Percentiles rank a stretch among this genome's conserved stretches.
phyloP scores from a whole-genome alignment of 2,888 invertebrate genomes.

The Schrankia costaestrigalis region DNA sequence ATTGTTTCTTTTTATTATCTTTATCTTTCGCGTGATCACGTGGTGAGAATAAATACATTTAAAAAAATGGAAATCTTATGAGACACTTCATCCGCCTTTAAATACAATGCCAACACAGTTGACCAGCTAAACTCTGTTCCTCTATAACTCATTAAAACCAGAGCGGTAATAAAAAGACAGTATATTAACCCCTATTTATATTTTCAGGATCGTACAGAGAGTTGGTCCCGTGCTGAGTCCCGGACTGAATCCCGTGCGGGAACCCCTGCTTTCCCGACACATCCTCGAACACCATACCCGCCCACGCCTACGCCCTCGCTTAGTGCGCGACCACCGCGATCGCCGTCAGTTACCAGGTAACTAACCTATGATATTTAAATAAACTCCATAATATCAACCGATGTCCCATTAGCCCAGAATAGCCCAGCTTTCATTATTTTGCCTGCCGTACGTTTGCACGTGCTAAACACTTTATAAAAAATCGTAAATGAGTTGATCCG shows the following conservation, averaged over 20 bases:
- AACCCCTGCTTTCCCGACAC: conserved; percentile 96
- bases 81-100: too few species aligned
- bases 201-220: conserved; percentile 82
- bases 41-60: too few species aligned
- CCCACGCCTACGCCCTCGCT: conserved; percentile 87
- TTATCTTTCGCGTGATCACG: too few species aligned
- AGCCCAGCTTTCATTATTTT: neutral
- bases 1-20: too few species aligned
- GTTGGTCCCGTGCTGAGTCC: conserved; percentile 67
- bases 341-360: conserved; percentile 82
- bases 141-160: too few species aligned
- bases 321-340: conserved; percentile 88
- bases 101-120: too few species aligned
- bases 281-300: conserved; percentile 92
- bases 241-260: conserved; percentile 87
- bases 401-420: too few species aligned
- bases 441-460: too few species aligned
- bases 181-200: neutral
- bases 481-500: too few species aligned
- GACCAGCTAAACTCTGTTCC: too few species aligned
- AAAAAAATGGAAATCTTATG: too few species aligned
- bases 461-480: too few species aligned
- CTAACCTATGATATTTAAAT: conserved; percentile 4
- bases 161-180: neutral
- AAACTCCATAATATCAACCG: neutral